phyloP scores from a whole-genome alignment of 2,113 vertebrate genomes.

The Egretta garzetta region DNA sequence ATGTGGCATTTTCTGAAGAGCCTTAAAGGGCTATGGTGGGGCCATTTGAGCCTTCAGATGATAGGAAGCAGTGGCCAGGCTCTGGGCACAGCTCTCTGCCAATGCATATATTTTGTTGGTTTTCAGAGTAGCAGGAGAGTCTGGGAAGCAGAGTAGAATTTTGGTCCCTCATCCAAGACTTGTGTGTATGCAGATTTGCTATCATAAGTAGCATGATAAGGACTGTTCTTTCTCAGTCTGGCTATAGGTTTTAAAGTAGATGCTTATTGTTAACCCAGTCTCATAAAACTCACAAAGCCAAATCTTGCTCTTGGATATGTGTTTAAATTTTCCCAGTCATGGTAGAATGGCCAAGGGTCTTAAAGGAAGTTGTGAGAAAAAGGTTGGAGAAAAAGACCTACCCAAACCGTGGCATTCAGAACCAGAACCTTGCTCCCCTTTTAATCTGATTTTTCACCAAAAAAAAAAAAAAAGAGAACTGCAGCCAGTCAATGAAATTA shows the following conservation, averaged over 20 bases:
- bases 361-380: neutral
- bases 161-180: neutral
- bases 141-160: neutral
- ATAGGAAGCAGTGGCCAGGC: neutral
- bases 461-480: neutral
- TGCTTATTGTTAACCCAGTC: neutral
- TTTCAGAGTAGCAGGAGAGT: neutral
- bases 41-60: neutral
- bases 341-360: neutral
- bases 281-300: neutral
- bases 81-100: neutral
- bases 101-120: neutral
- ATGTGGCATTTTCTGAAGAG: neutral
- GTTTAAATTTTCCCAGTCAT: neutral
- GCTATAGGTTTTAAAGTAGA: neutral
- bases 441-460: neutral
- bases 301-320: neutral
- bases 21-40: neutral
- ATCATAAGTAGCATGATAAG: neutral
- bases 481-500: neutral
- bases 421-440: neutral
- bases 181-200: neutral
- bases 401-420: neutral
- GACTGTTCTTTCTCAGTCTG: neutral
- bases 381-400: neutral